A percentile compares a stretch with the other conserved stretches of the same genome.
phyloP scores from a whole-genome alignment of 2,797 vertebrate genomes.

The Myripristis jacobus region DNA sequence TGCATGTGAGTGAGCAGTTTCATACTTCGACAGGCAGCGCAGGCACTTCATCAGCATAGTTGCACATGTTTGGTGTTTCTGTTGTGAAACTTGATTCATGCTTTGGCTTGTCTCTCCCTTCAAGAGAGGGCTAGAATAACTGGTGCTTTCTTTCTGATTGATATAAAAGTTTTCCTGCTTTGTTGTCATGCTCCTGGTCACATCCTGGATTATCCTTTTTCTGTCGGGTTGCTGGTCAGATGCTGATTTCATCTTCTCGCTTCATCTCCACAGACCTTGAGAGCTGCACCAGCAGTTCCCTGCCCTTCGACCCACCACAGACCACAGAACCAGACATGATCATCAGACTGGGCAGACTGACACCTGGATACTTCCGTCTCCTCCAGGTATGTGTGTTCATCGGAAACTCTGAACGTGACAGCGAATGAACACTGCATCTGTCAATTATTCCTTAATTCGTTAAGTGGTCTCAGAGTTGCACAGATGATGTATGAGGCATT shows the following conservation, averaged over 20 bases:
- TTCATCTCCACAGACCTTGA: constrained; percentile 53
- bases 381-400: constrained; percentile 84
- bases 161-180: no score
- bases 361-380: constrained; percentile 94
- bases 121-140: not conserved
- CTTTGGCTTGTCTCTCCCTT: not conserved
- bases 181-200: no score
- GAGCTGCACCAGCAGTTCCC: constrained; percentile 30
- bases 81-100: no score
- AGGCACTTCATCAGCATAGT: no score
- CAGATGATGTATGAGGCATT: not conserved
- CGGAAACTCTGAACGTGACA: not conserved
- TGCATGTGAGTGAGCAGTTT: not conserved
- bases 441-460: not conserved
- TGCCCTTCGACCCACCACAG: constrained; percentile 1
- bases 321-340: constrained; percentile 78
- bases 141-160: no score
- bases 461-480: not conserved
- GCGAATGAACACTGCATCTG: not conserved
- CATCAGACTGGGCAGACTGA: constrained; percentile 91
- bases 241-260: not conserved
- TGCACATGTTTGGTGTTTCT: no score
- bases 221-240: not conserved
- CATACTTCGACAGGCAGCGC: not conserved
- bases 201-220: not conserved